Percentiles rank a stretch among this genome's conserved stretches.
phyloP scores from a whole-genome alignment of 1,140 invertebrate species.

The Bicyclus anynana region DNA sequence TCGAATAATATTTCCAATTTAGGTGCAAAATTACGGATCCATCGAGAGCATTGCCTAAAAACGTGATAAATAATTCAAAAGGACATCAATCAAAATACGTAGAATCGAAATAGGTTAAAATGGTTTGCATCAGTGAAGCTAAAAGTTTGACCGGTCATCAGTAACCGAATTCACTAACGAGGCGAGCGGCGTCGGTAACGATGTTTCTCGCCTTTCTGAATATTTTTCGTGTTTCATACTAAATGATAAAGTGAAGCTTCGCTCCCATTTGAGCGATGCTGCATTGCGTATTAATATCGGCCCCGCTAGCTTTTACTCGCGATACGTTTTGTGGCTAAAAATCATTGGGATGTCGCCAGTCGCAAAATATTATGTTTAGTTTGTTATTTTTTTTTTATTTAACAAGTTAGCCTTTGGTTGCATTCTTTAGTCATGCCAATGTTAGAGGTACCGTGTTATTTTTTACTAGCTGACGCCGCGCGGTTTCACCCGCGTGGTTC shows the following conservation, averaged over 20 bases:
- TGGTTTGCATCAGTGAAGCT: conserved; percentile 1
- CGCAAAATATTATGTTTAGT: too few species aligned
- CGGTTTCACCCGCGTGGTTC: too few species aligned
- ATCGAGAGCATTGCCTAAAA: not conserved
- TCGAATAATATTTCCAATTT: too few species aligned
- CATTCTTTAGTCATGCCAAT: too few species aligned
- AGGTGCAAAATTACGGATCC: too few species aligned
- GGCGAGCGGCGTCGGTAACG: not conserved
- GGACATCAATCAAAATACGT: not conserved
- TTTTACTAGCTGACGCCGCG: too few species aligned
- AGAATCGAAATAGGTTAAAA: conserved; percentile 5
- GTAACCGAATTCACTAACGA: conserved; percentile 10
- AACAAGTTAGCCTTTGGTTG: too few species aligned
- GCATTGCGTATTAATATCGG: conserved; percentile 1
- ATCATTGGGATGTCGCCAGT: too few species aligned
- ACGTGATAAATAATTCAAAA: not conserved
- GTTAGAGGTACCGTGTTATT: too few species aligned
- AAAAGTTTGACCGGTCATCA: conserved; percentile 10
- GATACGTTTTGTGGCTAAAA: too few species aligned
- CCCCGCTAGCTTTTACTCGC: not conserved
- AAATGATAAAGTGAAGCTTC: not conserved
- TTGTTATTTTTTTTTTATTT: too few species aligned
- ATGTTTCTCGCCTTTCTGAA: conserved; percentile 11
- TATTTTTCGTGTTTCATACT: conserved; percentile 3
- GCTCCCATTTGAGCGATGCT: not conserved